Evolutionary conservation across 1,140 invertebrate species (phyloP).

Genomic region (Papilio aristodemus): DNA sequence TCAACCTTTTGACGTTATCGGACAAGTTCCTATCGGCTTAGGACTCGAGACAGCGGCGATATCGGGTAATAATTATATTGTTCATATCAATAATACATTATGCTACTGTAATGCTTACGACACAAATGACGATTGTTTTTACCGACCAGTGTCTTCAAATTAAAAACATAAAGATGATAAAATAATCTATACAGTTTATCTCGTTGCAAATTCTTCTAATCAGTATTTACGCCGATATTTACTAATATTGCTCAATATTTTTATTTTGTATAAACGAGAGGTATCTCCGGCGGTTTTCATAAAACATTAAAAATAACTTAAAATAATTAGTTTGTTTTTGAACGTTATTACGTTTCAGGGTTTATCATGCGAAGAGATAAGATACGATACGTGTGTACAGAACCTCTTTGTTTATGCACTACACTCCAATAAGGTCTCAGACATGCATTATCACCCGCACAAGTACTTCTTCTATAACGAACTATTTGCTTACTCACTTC

Average conservation of each 20-base stretch:
- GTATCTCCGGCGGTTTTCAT: conserved; percentile 41
- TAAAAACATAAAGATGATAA: conserved; percentile 15
- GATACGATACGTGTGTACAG: conserved; percentile 47
- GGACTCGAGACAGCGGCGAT: neutral
- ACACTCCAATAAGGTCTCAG: conserved; percentile 60
- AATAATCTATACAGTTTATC: conserved; percentile 10
- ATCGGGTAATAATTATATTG: conserved; percentile 6
- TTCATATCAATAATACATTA: conserved; percentile 6
- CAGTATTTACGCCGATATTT: conserved; percentile 10
- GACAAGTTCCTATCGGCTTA: conserved; percentile 11
- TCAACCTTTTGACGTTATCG: conserved; percentile 17
- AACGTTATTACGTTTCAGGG: conserved; percentile 49
- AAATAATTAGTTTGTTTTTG: conserved; percentile 57
- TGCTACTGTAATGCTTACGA: conserved; percentile 23
- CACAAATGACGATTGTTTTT: conserved; percentile 16
- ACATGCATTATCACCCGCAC: conserved; percentile 62
- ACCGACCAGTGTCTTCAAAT: neutral
- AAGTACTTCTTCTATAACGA: conserved; percentile 44
- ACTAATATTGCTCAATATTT: conserved; percentile 15
- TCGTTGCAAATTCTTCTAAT: neutral
- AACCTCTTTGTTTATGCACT: conserved; percentile 65
- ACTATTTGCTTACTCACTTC: conserved; percentile 50
- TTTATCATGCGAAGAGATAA: conserved; percentile 47
- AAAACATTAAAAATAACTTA: conserved; percentile 33
- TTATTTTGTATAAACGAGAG: neutral